Conservation (phyloP, 2,797 vertebrate genomes). For the Saguinus oedipus region DNA sequence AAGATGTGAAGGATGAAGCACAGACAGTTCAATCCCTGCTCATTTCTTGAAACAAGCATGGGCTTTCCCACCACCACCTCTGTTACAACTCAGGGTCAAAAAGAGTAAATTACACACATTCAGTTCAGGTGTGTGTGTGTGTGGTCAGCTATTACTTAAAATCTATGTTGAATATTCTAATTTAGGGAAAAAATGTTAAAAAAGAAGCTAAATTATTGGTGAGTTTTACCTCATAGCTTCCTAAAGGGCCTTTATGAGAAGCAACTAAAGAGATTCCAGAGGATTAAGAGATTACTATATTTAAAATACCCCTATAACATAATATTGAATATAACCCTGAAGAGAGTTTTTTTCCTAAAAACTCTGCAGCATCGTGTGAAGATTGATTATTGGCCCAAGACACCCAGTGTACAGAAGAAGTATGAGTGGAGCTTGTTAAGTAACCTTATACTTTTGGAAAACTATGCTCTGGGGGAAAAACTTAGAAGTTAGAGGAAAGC, state of each 20-base stretch:
- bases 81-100: neutral
- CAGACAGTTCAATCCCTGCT: neutral
- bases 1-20: neutral
- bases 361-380: neutral
- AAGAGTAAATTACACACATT: neutral
- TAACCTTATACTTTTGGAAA: neutral
- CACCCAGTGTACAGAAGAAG: neutral
- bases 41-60: neutral
- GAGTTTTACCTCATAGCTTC: neutral
- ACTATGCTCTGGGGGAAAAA: neutral
- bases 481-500: neutral
- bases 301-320: neutral
- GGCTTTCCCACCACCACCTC: neutral
- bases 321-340: neutral
- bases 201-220: conserved; percentile 44
- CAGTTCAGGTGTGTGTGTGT: neutral
- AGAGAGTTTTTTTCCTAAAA: neutral
- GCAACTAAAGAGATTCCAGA: neutral
- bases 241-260: neutral
- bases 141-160: neutral
- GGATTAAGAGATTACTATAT: neutral
- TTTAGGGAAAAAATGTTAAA: neutral
- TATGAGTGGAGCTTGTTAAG: neutral
- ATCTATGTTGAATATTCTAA: neutral
- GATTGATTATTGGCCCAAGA: neutral